A percentile compares a stretch with the other conserved stretches of the same genome.
These are phyloP conservation scores for Toxonevra muliebris DNA, from an alignment of 2,888 invertebrate species.

Conservation along the genomic window DNA sequence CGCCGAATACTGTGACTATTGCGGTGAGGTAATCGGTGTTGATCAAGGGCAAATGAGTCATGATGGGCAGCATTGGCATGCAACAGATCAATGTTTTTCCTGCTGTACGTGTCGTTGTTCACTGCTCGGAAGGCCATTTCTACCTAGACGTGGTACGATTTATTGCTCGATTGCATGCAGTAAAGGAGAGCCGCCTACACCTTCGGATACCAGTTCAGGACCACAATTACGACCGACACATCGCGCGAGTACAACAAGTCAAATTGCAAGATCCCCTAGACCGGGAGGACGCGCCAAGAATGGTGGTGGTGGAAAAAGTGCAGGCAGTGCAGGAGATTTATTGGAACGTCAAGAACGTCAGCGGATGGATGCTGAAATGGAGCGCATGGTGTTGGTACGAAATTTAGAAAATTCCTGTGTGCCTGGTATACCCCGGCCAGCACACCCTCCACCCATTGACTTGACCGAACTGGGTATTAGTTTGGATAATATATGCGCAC, in stretches of 20 bases:
- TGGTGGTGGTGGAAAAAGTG: constrained; percentile 16
- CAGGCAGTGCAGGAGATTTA: constrained; percentile 49
- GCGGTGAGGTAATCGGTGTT: constrained; percentile 94
- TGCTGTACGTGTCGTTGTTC: constrained; percentile 85
- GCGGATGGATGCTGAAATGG: constrained; percentile 53
- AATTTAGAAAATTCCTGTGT: constrained; percentile 56
- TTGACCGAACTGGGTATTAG: constrained; percentile 68
- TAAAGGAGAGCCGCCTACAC: constrained; percentile 88
- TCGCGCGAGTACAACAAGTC: constrained; percentile 65
- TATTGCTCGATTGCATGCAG: constrained; percentile 96
- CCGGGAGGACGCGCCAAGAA: constrained; percentile 65
- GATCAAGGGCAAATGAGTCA: constrained; percentile 99
- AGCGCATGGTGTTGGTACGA: constrained; percentile 52
- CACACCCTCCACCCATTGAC: constrained; percentile 71
- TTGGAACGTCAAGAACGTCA: constrained; percentile 56
- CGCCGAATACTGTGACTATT: constrained; percentile 96
- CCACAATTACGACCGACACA: constrained; percentile 69
- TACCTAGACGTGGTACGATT: constrained; percentile 90
- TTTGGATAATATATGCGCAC: constrained; percentile 68
- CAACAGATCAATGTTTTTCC: constrained; percentile 92
- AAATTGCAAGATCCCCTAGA: constrained; percentile 66
- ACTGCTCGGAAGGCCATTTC: constrained; percentile 85
- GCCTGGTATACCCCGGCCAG: constrained; percentile 65
- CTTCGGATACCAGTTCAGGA: constrained; percentile 80
- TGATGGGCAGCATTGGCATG: constrained; percentile 98